Base-by-base conservation (phyloP, 2,888 invertebrate species). In the Tachina fera region DNA sequence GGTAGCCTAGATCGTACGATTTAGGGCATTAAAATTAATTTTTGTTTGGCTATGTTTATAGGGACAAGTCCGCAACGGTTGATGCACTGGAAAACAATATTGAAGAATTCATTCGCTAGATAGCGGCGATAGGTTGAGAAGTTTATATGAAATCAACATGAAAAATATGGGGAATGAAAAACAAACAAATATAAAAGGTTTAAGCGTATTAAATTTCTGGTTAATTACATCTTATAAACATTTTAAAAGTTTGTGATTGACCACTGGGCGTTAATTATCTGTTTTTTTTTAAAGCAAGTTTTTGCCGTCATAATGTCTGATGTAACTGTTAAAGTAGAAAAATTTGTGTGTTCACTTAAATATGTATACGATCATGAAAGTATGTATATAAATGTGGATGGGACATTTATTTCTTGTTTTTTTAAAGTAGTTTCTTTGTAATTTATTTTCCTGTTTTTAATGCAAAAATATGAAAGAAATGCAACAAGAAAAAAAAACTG, bases 291-390 rank as follows among this genome's bases (percentile, higher is more conserved):
- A 6, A 6, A 13, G 14, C 39, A 75, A 45, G 19, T 56, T 51
- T 81, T 74, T 31, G 67, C 45, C 80, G 58, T 74, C 60, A 60
- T 80, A 60, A 80, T 80, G 67, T 74, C 74, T 74, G 80, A 80
- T 60, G 47, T 74, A 80, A 80, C 60, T 19, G 49, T 47, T 65
- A 71, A 6, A 41, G 51, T 13, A 70, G 43, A 45, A 71, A 56
- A 45, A 13, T 56, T 16, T 39, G 22, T 75, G 31, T 6, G 31
- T 75, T 53, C 11, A 19, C 22, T 41, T 19, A 16, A 70, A n/a
- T 16, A 16, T 45, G 14, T 41, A 9, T 19, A 22, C 14, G 10
- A n/a, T 43, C 51, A 14, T 43, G 11, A 51, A 51, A 53, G 45
- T 31, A 22, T 22, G 3, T 19, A 78, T 51, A 70, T 43, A 16